Percentiles rank a stretch among this genome's conserved stretches.
phyloP scores from a whole-genome alignment of 2,888 invertebrate genomes.

The Dicyrtoma fusca region DNA sequence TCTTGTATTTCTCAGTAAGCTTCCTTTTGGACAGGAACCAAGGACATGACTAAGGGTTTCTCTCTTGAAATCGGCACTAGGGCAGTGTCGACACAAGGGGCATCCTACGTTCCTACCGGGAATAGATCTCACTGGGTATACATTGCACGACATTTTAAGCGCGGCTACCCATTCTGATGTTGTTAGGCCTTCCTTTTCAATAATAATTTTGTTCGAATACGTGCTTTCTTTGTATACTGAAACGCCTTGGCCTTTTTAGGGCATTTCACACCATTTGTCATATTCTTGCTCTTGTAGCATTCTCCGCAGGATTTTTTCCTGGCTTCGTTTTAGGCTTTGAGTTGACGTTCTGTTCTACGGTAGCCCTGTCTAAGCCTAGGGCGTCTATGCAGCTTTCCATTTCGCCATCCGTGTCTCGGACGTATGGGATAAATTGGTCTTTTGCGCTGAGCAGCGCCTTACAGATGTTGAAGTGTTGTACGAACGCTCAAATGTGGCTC shows the following conservation, averaged over 20 bases:
- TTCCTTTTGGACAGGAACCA: constrained; percentile 30
- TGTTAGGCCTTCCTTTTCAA: constrained; percentile 28
- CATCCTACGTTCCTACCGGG: no score
- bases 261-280: constrained; percentile 15
- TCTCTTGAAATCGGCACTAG: no score
- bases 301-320: no score
- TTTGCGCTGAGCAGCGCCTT: neutral
- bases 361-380: neutral
- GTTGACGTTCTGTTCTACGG: no score
- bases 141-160: constrained; percentile 35
- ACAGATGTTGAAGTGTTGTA: constrained; percentile 32
- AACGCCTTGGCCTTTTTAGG: constrained; percentile 16
- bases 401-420: neutral
- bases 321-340: no score
- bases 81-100: neutral
- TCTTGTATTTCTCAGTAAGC: no score
- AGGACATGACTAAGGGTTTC: constrained; percentile 37
- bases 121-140: constrained; percentile 13
- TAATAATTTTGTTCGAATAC: constrained; percentile 3
- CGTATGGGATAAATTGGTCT: constrained; percentile 14
- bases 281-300: constrained; percentile 20
- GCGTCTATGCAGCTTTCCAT: neutral
- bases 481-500: constrained; percentile 25
- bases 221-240: neutral
- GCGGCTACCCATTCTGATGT: constrained; percentile 22